phyloP scores from a whole-genome alignment of 2,888 invertebrate species.

The Hyalella azteca region DNA sequence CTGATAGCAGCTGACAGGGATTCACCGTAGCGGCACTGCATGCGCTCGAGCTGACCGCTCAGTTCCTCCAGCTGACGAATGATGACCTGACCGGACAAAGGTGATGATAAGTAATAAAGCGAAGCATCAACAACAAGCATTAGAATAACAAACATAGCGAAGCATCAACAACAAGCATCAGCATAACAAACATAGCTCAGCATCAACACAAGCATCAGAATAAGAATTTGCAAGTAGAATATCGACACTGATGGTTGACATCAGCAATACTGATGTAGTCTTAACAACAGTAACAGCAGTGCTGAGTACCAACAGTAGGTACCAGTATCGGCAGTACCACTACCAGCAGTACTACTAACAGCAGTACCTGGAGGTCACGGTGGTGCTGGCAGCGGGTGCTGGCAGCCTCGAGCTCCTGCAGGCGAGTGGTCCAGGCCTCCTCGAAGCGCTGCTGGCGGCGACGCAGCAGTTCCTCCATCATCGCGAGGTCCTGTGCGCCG shows the following conservation, averaged over 20 bases:
- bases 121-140: too few species aligned
- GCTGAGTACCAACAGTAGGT: too few species aligned
- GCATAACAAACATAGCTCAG: too few species aligned
- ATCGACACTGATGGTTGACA: too few species aligned
- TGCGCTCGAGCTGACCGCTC: constrained; percentile 70
- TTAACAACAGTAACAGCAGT: too few species aligned
- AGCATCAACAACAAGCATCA: too few species aligned
- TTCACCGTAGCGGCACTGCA: constrained; percentile 75
- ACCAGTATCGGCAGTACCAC: too few species aligned
- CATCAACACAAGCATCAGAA: too few species aligned
- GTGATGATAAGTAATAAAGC: too few species aligned
- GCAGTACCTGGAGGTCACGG: constrained; percentile 50
- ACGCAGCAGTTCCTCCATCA: constrained; percentile 54
- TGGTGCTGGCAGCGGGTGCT: constrained; percentile 53
- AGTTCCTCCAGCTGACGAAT: constrained; percentile 75
- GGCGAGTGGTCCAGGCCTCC: constrained; percentile 46
- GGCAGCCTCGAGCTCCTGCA: constrained; percentile 47
- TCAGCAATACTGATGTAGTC: too few species aligned
- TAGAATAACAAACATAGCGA: too few species aligned
- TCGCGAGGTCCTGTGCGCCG: constrained; percentile 46
- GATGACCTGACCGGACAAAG: constrained; percentile 65
- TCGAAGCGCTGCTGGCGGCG: constrained; percentile 50
- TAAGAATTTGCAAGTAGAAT: too few species aligned
- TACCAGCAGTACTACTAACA: neutral
- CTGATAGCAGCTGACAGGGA: constrained; percentile 74